Base-by-base conservation (phyloP, 2,888 invertebrate species). In the Orthosia gothica region DNA sequence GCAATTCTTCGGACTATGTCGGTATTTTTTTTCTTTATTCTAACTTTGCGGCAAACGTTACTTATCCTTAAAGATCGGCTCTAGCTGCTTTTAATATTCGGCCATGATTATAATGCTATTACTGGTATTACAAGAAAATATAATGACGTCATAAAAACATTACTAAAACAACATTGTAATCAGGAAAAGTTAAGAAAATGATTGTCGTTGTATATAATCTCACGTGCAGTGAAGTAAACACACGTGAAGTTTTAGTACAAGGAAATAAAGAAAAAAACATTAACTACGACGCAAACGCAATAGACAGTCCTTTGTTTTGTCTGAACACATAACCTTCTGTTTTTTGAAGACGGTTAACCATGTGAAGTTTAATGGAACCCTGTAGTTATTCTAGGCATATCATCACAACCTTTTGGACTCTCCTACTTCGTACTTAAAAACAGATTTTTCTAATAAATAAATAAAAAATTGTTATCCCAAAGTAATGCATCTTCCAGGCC, bases 221-320 rank as follows among this genome's bases (percentile, higher is more conserved):
- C 49, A 66, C 61, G 55, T 50, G 66, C 13, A 15, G 18, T 9
- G 11, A 13, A 15, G 18, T 9, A 5, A 13, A 12, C 32, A 12
- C 75, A 62, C 52, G 59, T 54, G 47, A 47, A 74, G 18, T 50
- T 32, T 75, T 26, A n/a, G 20, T 18, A 11, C 45, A 45, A 5
- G 18, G 16, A 52, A 52, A 57, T 63, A 40, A 54, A 52, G 20
- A 59, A 64, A 45, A 26, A 5, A 32, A 70, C 32, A 23, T 13
- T 12, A 49, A 32, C 32, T 23, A 23, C 20, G 61, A 49, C 16
- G 20, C 26, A n/a, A 71, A 50, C n/a, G 20, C 16, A 70, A 59
- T 73, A 32, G 20, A 59, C 0, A 23, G 7, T 49, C 15, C 32
- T 67, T 57, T 70, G 55, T 67, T 54, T 13, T 20, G 1, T 15